A percentile compares a stretch with the other conserved stretches of the same genome.
phyloP scores from a whole-genome alignment of 2,888 invertebrate species.

The Aphidoletes aphidimyza region DNA sequence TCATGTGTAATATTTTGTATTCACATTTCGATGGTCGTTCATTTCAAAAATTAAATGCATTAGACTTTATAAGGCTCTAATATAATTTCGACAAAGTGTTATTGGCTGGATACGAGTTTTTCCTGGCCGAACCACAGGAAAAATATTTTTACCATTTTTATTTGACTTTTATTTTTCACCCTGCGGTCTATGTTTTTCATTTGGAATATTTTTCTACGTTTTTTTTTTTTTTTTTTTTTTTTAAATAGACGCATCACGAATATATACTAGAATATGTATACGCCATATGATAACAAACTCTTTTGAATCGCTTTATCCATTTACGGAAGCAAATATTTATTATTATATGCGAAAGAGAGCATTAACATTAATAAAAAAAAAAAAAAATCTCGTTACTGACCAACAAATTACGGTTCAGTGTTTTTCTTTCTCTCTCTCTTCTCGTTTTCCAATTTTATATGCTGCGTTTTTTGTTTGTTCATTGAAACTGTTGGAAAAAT shows the following conservation, averaged over 20 bases:
- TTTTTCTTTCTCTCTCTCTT: no score
- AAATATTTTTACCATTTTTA: background rate
- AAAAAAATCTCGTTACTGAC: slow-evolving; percentile 1
- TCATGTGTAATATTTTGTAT: background rate
- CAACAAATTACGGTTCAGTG: slow-evolving; percentile 52
- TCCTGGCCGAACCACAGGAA: background rate
- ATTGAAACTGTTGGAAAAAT: background rate
- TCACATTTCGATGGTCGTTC: background rate
- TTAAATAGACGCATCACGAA: background rate
- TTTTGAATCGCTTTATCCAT: slow-evolving; percentile 45
- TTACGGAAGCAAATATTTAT: slow-evolving; percentile 32
- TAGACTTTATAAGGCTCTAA: slow-evolving; percentile 39
- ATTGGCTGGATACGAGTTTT: slow-evolving; percentile 26
- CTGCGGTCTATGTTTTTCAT: background rate
- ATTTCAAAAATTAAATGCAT: slow-evolving; percentile 45
- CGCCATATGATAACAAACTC: slow-evolving; percentile 1
- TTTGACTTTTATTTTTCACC: background rate
- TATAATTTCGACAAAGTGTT: slow-evolving; percentile 46
- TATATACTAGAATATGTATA: background rate
- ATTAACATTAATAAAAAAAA: slow-evolving; percentile 44
- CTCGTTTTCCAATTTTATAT: slow-evolving; percentile 38
- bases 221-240: background rate
- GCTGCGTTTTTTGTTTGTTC: background rate
- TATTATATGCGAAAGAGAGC: slow-evolving; percentile 16
- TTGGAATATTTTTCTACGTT: background rate